Evolutionary conservation across 2,888 invertebrate species (phyloP).

Genomic region (Uropetala carovei): DNA sequence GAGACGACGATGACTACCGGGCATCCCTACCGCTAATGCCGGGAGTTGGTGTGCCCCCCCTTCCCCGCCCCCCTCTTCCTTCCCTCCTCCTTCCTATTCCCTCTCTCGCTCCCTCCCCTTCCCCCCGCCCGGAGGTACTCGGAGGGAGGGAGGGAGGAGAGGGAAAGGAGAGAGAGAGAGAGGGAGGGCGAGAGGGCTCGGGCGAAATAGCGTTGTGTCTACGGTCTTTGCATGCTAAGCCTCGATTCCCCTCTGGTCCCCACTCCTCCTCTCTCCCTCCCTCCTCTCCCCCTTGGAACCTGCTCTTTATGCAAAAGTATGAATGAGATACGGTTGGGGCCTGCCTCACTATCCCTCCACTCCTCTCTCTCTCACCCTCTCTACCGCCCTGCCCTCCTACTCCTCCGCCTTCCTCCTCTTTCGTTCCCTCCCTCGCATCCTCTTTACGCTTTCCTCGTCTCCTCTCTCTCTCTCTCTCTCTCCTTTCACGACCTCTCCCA

Average conservation of each 20-base stretch:
- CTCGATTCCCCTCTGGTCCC: constrained; percentile 69
- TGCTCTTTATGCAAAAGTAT: constrained; percentile 80
- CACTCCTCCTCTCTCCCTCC: constrained; percentile 71
- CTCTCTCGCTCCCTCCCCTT: constrained; percentile 65
- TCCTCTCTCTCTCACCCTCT: constrained; percentile 67
- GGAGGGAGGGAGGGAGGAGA: neutral
- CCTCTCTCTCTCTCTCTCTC: neutral
- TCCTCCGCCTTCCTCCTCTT: constrained; percentile 67
- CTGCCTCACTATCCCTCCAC: constrained; percentile 67
- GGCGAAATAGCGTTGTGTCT: constrained; percentile 66
- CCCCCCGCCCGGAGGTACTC: neutral
- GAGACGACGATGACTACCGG: constrained; percentile 63
- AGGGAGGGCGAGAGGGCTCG: constrained; percentile 44
- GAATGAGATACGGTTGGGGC: constrained; percentile 77
- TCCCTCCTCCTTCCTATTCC: constrained; percentile 68
- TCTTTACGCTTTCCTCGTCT: neutral
- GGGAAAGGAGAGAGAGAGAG: constrained; percentile 34
- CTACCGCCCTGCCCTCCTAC: constrained; percentile 66
- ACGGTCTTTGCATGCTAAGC: constrained; percentile 72
- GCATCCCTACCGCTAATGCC: constrained; percentile 73
- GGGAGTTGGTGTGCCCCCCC: constrained; percentile 74
- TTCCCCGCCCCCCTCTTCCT: constrained; percentile 67
- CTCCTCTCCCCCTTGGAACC: constrained; percentile 75
- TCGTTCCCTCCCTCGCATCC: neutral
- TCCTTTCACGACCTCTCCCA: too few relatives aligned